Base-by-base conservation (phyloP, 2,888 invertebrate genomes). In the Lottia gigantea region DNA sequence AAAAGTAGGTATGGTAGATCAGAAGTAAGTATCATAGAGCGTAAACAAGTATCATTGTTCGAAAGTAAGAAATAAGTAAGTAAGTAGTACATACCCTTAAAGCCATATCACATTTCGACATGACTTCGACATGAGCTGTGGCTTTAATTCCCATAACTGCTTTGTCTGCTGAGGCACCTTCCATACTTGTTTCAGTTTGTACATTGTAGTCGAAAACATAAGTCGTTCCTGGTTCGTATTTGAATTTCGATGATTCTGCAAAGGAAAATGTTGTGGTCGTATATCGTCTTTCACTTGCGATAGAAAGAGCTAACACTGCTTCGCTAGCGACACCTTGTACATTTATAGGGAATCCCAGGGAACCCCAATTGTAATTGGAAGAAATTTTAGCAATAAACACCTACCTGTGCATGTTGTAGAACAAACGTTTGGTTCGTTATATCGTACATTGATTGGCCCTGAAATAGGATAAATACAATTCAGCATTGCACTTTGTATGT, bases 131-230 rank as follows among this genome's bases (percentile, higher is more conserved):
- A 66, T 88, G 85, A 2, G 84, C 90, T 49, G 75, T 83, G 15
- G 90, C 88, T 11, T 78, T 82, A 23, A 90, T 81, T 70, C 86
- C 83, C 14, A 90, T 80, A 26, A 82, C 81, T 25, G 90, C 87
- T 40, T 84, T 82, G 68, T 89, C 88, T 25, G 81, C 80, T 1
- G 92, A 92, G 0, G 93, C 92, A 67, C 94, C 91, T 70, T 91
- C 91, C 69, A 95, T 91, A 7, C 92, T 91, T 19, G 95, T 93
- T 61, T 91, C 91, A 23, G 91, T 89, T 47, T 84, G 85, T 66
- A 94, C 94, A 81, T 95, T 93, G 74, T 95, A 92, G 75, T 91
- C 92, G 90, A 95, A 96, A 76, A 91, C 92, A 89, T 95, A 96
- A 0, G 93, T 93, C 76, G 92, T 92, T 62, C 95, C 95, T 23